A percentile compares a stretch with the other conserved stretches of the same genome.
phyloP scores from a whole-genome alignment of 2,113 vertebrate species.

The Condylura cristata region DNA sequence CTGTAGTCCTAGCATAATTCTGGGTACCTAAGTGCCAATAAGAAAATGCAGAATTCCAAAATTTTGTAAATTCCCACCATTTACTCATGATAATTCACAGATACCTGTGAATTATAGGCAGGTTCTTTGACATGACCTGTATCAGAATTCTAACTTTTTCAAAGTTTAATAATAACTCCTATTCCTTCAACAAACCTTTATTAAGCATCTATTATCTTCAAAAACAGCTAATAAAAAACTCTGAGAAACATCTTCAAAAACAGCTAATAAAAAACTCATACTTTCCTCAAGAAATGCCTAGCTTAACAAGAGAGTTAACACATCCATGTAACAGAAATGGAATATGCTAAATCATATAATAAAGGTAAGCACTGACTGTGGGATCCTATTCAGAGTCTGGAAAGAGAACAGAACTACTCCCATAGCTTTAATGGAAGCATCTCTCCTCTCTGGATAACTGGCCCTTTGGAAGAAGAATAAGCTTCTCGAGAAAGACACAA shows the following conservation, averaged over 20 bases:
- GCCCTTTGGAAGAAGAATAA: background rate
- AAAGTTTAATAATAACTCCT: background rate
- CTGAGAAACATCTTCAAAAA: background rate
- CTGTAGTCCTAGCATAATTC: background rate
- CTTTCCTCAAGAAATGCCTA: conserved; percentile 30
- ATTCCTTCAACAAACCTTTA: conserved; percentile 1
- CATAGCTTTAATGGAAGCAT: background rate
- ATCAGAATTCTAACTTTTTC: conserved; percentile 24
- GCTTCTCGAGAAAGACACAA: background rate
- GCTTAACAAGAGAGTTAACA: background rate
- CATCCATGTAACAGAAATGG: background rate
- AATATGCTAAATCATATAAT: background rate
- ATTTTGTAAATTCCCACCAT: background rate
- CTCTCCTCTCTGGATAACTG: background rate
- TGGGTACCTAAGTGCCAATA: background rate
- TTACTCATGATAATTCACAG: conserved; percentile 1
- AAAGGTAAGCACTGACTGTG: background rate
- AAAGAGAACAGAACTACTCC: background rate
- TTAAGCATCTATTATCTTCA: background rate
- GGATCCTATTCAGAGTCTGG: background rate
- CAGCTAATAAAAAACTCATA: background rate
- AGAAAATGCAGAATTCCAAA: background rate
- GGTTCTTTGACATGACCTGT: background rate
- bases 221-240: background rate
- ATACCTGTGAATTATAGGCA: background rate